Percentiles rank a stretch among this genome's conserved stretches.
phyloP scores from a whole-genome alignment of 2,888 invertebrate species.

The Lacanobia wlatinum region DNA sequence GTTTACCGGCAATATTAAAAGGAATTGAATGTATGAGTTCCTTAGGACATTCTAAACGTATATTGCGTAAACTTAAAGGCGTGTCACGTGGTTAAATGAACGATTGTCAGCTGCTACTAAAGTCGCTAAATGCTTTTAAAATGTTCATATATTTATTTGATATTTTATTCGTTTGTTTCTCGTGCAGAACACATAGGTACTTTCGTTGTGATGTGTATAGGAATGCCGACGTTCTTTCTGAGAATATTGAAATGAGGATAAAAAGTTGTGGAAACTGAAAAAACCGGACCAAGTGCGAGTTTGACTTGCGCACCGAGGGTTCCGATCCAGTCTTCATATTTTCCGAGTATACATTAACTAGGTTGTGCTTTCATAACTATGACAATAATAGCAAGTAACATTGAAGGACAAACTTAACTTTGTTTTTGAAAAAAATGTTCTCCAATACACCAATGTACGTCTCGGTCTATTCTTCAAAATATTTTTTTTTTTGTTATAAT shows the following conservation, averaged over 20 bases:
- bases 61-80: slow-evolving; percentile 55
- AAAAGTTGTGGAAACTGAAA: slow-evolving; percentile 6
- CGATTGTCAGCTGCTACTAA: slow-evolving; percentile 56
- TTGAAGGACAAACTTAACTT: too few relatives aligned
- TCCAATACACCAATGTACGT: too few relatives aligned
- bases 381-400: too few relatives aligned
- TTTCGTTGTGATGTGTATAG: slow-evolving; percentile 24
- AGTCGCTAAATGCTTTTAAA: slow-evolving; percentile 46
- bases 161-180: slow-evolving; percentile 29
- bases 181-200: slow-evolving; percentile 26
- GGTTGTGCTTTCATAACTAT: too few relatives aligned
- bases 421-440: too few relatives aligned
- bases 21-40: slow-evolving; percentile 60
- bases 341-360: too few relatives aligned
- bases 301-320: too few relatives aligned
- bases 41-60: slow-evolving; percentile 56
- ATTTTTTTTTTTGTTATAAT: too few relatives aligned
- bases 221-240: slow-evolving; percentile 28
- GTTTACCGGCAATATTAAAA: slow-evolving; percentile 70
- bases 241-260: slow-evolving; percentile 41
- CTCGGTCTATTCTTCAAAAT: too few relatives aligned
- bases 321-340: too few relatives aligned
- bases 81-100: slow-evolving; percentile 48
- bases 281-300: too few relatives aligned
- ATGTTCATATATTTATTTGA: slow-evolving; percentile 23